These are phyloP conservation scores for Psittacara wagleri DNA, from an alignment of 2,113 vertebrate genomes.

Conservation along the genomic window DNA sequence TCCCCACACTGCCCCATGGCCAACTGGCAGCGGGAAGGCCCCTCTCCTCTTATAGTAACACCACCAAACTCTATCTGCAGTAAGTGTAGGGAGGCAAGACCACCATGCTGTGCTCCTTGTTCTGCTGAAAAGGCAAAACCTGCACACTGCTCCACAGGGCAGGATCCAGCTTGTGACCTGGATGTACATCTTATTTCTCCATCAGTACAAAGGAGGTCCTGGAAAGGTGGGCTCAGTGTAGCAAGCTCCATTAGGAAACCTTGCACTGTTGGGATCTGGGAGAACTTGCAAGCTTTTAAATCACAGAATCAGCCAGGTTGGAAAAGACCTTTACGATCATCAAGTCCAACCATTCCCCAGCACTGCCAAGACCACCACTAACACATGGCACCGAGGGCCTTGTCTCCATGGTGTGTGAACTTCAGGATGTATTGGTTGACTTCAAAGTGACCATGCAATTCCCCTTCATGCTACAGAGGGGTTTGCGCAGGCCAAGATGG, in stretches of 20 bases:
- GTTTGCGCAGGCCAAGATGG: not conserved
- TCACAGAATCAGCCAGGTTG: no score
- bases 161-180: not conserved
- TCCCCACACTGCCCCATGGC: not conserved
- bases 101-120: not conserved
- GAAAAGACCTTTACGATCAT: no score
- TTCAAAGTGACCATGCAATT: fast-evolving
- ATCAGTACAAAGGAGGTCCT: not conserved
- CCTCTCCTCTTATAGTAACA: not conserved
- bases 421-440: not conserved
- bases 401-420: no score
- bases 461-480: not conserved
- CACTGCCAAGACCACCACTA: no score
- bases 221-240: not conserved
- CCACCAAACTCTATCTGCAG: not conserved
- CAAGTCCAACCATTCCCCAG: no score
- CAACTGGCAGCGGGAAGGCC: not conserved
- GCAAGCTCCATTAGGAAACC: not conserved
- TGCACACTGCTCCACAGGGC: not conserved
- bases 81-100: not conserved
- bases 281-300: not conserved
- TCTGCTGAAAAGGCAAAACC: not conserved
- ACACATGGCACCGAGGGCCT: no score
- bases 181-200: not conserved
- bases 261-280: not conserved